Percentiles rank a stretch among this genome's conserved stretches.
phyloP scores from a whole-genome alignment of 2,797 vertebrate genomes.

The Argyrosomus regius region DNA sequence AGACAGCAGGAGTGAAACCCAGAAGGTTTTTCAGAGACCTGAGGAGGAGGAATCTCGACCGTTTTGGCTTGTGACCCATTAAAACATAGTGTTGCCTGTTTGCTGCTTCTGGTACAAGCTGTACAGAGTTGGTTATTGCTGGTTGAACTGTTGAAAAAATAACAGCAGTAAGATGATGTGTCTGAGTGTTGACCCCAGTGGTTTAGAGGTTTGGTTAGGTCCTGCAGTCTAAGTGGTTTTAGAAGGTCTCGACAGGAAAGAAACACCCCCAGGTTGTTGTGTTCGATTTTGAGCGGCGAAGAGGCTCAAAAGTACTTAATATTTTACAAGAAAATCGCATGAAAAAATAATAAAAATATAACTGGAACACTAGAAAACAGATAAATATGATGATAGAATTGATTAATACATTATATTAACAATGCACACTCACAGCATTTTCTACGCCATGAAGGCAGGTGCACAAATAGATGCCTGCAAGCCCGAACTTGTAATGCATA shows the following conservation, averaged over 20 bases:
- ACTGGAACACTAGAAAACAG: background rate
- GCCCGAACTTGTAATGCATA: background rate
- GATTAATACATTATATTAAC: background rate
- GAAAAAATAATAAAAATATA: background rate
- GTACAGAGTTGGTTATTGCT: background rate
- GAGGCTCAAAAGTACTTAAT: background rate
- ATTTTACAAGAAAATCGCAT: background rate
- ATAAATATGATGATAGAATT: background rate
- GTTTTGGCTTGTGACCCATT: slow-evolving; percentile 9
- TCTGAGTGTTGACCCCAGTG: background rate
- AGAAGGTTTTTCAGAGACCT: slow-evolving; percentile 6
- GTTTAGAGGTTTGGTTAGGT: background rate
- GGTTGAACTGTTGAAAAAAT: background rate
- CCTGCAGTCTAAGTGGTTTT: slow-evolving; percentile 8
- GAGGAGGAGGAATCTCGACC: background rate
- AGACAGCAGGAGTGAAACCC: slow-evolving; percentile 34
- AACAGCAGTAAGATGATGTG: background rate
- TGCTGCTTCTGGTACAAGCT: background rate
- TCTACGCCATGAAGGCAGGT: background rate
- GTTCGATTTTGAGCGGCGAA: background rate
- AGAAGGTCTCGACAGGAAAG: background rate
- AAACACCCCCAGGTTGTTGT: slow-evolving; percentile 11
- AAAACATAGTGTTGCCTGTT: slow-evolving; percentile 1
- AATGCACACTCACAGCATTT: too few relatives aligned
- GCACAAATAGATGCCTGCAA: background rate